These are phyloP conservation scores for Argyra leucocephala DNA, from an alignment of 2,888 invertebrate genomes.

Conservation along the genomic window DNA sequence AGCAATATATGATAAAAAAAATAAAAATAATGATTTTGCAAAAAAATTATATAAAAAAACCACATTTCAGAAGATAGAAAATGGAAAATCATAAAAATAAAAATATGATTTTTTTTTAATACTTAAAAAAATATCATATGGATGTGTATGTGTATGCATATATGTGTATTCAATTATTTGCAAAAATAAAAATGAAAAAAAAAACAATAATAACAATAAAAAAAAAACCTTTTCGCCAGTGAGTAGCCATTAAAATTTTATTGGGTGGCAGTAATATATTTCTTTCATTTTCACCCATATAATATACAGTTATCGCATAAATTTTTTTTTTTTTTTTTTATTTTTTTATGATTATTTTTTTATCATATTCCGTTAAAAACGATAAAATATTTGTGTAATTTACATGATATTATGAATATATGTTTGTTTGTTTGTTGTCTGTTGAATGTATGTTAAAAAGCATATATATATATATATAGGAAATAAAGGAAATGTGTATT, in stretches of 20 bases:
- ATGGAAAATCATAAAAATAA: too few species aligned
- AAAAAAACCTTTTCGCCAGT: neutral
- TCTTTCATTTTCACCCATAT: neutral
- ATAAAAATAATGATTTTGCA: too few species aligned
- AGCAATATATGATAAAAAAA: too few species aligned
- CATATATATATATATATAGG: neutral
- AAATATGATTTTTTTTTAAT: too few species aligned
- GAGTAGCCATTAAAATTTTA: slow-evolving; percentile 29
- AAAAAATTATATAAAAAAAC: too few species aligned
- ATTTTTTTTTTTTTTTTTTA: neutral
- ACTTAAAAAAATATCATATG: too few species aligned
- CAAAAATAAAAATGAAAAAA: too few species aligned
- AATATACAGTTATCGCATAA: neutral
- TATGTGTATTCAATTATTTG: too few species aligned
- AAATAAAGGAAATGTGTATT: neutral
- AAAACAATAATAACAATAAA: neutral
- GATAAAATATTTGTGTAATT: neutral
- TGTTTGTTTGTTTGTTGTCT: neutral
- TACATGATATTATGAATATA: neutral
- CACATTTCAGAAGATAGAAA: too few species aligned
- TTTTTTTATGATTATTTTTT: neutral
- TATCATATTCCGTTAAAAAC: slow-evolving; percentile 1
- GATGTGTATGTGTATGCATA: too few species aligned
- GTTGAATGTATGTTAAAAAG: neutral
- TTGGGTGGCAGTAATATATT: slow-evolving; percentile 27